Evolutionary conservation across 2,888 invertebrate species (phyloP), one percentile per base, ranked within the genome.

Genomic region (Hetaerina titia): DNA sequence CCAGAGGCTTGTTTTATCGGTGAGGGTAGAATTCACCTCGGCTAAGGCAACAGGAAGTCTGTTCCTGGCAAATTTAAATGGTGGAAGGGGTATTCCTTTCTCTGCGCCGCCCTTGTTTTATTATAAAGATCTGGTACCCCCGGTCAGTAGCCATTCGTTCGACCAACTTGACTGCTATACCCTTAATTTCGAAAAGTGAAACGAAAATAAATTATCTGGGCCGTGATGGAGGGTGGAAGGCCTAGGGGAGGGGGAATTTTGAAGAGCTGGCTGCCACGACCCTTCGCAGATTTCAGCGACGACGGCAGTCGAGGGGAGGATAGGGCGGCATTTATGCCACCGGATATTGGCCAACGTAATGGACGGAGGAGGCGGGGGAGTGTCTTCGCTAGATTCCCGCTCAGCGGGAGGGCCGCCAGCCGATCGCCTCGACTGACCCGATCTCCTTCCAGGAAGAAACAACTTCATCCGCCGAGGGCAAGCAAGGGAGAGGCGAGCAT

Each of bases 291-390:
- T 45, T 45, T 45, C 45, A 45, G 4, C 45, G 45, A 4, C 45
- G 45, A 45, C 45, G 45, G 45, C 45, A 45, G 45, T 45, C 45
- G 45, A 45, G 45, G 45, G 45, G 45, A 45, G 45, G 45, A 45
- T 45, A 45, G n/a, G 69, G n/a, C 69, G 22, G 17, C 6, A 69
- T n/a, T 22, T 69, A 19, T n/a, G n/a, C n/a, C 69, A n/a, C 69
- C 69, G 69, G 69, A 69, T 69, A 69, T 69, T 69, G 69, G 69
- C 69, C 69, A 69, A 69, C 69, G 69, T 69, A 69, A 69, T 69
- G 69, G 69, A n/a, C n/a, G 22, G 22, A 69, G n/a, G n/a, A n/a
- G 22, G 19, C 22, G 9, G 69, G 69, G 22, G 69, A 22, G n/a
- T n/a, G 69, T 4, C 13, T 15, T 15, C 63, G 17, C 15, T 63